Evolutionary conservation across 37 sponge, comb jelly and placozoan species (phyloP).

Genomic region (Aplysina aerophoba): DNA sequence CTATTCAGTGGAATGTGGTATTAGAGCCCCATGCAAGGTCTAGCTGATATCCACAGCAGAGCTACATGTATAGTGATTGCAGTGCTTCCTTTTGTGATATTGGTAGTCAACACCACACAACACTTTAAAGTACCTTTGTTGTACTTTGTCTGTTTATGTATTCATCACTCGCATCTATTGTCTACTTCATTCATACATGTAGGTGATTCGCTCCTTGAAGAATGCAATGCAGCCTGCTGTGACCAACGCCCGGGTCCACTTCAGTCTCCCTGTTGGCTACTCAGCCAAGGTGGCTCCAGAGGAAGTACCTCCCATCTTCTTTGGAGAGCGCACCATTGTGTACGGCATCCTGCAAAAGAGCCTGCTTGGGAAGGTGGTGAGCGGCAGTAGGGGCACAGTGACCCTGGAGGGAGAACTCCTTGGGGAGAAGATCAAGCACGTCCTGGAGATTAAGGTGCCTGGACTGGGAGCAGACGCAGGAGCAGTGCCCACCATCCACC

Average conservation of each 20-base stretch:
- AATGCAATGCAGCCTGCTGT: constrained; percentile 71
- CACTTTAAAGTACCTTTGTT: too few species aligned
- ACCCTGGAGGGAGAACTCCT: constrained; percentile 53
- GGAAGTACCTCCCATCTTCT: constrained; percentile 58
- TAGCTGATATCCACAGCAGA: too few species aligned
- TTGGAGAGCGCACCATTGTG: constrained; percentile 64
- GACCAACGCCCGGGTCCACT: constrained; percentile 49
- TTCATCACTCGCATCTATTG: too few species aligned
- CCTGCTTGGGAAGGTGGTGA: constrained; percentile 14
- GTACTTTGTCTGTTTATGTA: too few species aligned
- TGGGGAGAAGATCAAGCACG: constrained; percentile 38
- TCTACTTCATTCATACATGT: too few species aligned
- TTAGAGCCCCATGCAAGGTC: too few species aligned
- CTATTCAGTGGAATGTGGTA: too few species aligned
- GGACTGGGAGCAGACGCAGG: too few species aligned
- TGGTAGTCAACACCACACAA: too few species aligned
- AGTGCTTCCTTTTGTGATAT: too few species aligned
- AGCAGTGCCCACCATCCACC: constrained; percentile 56
- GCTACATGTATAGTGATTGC: too few species aligned
- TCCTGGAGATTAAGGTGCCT: constrained; percentile 37
- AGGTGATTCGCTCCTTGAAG: constrained; percentile 77
- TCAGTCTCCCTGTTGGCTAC: constrained; percentile 41
- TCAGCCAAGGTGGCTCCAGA: constrained; percentile 45
- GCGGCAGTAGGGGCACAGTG: constrained; percentile 32
- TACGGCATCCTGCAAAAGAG: constrained; percentile 59